These are phyloP conservation scores for Pipistrellus kuhlii DNA, from an alignment of 2,797 vertebrate genomes.

Conservation along the genomic window DNA sequence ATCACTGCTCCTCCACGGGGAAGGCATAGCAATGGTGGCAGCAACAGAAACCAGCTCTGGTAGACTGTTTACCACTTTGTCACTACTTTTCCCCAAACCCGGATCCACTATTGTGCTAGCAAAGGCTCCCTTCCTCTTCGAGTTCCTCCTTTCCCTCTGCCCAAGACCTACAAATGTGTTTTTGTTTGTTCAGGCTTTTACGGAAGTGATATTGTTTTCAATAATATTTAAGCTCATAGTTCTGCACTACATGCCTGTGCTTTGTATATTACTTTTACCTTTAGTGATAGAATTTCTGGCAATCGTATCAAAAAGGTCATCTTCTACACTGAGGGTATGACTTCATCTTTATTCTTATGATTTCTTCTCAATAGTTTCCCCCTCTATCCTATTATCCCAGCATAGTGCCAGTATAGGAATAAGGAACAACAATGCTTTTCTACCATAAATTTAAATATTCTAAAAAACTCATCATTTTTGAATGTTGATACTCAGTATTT, in stretches of 20 bases:
- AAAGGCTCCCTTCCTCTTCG: neutral
- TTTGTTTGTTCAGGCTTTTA: neutral
- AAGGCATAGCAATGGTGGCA: neutral
- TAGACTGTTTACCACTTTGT: neutral
- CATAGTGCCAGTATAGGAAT: neutral
- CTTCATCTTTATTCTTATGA: neutral
- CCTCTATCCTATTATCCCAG: neutral
- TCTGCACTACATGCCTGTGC: neutral
- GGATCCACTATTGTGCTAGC: neutral
- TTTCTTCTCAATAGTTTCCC: neutral
- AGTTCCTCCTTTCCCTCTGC: neutral
- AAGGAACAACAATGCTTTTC: neutral
- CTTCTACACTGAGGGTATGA: neutral
- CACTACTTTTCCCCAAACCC: neutral
- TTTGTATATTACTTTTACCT: neutral
- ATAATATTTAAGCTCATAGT: neutral
- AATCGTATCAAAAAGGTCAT: neutral
- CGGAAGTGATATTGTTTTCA: neutral
- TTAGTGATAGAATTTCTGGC: neutral
- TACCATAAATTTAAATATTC: neutral
- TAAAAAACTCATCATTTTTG: neutral
- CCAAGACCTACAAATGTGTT: neutral
- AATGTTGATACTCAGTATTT: conserved; percentile 29
- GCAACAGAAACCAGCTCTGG: neutral
- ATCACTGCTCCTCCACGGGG: neutral